phyloP scores from a whole-genome alignment of 2,888 invertebrate species.

The Acholoe squamosa region DNA sequence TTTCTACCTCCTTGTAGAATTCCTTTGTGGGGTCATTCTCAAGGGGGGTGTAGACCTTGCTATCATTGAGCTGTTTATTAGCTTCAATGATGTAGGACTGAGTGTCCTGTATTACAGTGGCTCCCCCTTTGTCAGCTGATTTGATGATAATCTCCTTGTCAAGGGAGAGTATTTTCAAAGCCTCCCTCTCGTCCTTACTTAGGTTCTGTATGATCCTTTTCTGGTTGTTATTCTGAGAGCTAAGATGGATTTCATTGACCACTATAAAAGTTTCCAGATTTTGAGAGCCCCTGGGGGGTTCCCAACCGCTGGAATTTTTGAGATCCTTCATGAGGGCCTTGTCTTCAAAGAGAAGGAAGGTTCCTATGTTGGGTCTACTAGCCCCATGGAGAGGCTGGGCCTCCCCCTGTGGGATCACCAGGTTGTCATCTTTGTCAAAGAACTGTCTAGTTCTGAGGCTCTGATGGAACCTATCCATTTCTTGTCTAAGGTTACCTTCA shows the following conservation, averaged over 20 bases:
- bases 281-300: neutral
- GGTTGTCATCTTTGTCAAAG: neutral
- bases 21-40: neutral
- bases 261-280: neutral
- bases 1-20: neutral
- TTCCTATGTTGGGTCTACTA: neutral
- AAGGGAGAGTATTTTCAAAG: neutral
- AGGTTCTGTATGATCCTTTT: neutral
- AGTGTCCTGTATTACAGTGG: neutral
- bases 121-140: conserved; percentile 26
- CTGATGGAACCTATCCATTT: neutral
- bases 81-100: neutral
- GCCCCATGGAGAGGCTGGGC: neutral
- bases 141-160: conserved; percentile 4
- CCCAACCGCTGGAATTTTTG: neutral
- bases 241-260: neutral
- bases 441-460: neutral
- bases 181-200: neutral
- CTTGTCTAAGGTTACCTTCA: neutral
- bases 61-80: neutral
- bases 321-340: neutral
- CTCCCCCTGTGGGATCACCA: neutral
- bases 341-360: neutral
- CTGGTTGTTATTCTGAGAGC: neutral
- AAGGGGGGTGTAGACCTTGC: neutral